Evolutionary conservation across 2,113 vertebrate genomes (phyloP).

Genomic region (Gavia stellata): DNA sequence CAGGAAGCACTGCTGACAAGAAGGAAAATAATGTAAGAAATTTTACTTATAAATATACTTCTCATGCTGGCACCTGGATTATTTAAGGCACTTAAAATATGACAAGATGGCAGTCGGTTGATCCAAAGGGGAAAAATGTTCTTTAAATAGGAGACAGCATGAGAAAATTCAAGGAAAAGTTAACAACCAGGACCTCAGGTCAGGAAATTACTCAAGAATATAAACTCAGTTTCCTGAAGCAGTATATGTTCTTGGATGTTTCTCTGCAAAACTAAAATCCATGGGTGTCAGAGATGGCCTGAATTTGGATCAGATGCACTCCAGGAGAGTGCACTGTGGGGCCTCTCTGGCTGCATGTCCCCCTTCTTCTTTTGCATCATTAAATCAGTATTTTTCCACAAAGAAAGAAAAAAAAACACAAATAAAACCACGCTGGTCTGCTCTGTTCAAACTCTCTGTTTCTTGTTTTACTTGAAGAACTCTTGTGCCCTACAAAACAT

Average conservation of each 20-base stretch:
- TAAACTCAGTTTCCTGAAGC: background rate
- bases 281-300: background rate
- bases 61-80: background rate
- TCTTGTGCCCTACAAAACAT: background rate
- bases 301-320: background rate
- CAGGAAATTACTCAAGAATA: background rate
- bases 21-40: constrained; percentile 5
- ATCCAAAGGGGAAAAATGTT: background rate
- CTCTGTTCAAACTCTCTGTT: background rate
- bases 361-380: background rate
- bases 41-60: background rate
- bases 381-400: background rate
- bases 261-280: background rate
- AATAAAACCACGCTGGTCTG: background rate
- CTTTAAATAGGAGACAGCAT: background rate
- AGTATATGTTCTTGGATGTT: background rate
- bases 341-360: background rate
- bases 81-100: constrained; percentile 7
- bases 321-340: rapidly evolving
- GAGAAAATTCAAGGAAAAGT: constrained; percentile 7
- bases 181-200: background rate
- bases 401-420: background rate
- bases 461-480: background rate
- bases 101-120: background rate
- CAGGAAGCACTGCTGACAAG: constrained; percentile 2